Percentiles rank a stretch among this genome's conserved stretches.
Conservation (phyloP, 2,888 invertebrate species). For the Ichneumoninae sp. region DNA sequence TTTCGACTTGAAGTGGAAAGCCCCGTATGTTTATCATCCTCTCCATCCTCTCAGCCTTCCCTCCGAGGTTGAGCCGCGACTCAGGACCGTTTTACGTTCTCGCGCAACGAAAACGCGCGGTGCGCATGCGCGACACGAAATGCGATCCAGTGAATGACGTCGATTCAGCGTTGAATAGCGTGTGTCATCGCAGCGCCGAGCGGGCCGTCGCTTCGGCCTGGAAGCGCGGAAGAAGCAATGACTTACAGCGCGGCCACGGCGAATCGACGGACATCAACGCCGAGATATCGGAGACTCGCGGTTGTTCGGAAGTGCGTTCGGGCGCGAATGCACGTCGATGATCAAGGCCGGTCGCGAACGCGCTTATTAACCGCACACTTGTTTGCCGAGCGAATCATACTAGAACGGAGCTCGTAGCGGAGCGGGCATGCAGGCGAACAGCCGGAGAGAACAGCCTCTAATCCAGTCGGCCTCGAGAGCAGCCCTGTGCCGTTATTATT, state of each 20-base stretch:
- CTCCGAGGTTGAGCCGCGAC: not conserved
- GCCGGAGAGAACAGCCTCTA: constrained; percentile 64
- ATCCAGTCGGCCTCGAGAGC: constrained; percentile 79
- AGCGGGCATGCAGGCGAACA: constrained; percentile 57
- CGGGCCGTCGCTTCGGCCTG: constrained; percentile 4
- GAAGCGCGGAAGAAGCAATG: not conserved
- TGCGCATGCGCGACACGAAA: not conserved
- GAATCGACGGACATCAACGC: constrained; percentile 42
- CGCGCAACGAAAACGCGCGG: not conserved
- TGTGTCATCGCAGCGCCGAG: constrained; percentile 22
- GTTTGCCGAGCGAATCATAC: constrained; percentile 27
- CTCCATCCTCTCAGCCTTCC: not conserved
- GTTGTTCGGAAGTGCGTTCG: constrained; percentile 14
- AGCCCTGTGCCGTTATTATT: constrained; percentile 78
- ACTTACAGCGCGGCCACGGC: not conserved
- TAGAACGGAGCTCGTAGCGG: constrained; percentile 60
- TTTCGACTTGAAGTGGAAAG: no score
- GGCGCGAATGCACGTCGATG: constrained; percentile 34
- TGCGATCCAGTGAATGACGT: not conserved
- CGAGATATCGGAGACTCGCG: constrained; percentile 26
- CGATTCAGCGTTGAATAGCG: constrained; percentile 24
- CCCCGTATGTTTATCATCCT: no score
- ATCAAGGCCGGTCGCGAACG: constrained; percentile 16
- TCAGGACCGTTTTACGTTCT: constrained; percentile 13
- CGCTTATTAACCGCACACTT: not conserved